Evolutionary conservation across 2,797 vertebrate species (phyloP), one percentile per base, ranked within the genome.

Genomic region (Scleropages formosus): DNA sequence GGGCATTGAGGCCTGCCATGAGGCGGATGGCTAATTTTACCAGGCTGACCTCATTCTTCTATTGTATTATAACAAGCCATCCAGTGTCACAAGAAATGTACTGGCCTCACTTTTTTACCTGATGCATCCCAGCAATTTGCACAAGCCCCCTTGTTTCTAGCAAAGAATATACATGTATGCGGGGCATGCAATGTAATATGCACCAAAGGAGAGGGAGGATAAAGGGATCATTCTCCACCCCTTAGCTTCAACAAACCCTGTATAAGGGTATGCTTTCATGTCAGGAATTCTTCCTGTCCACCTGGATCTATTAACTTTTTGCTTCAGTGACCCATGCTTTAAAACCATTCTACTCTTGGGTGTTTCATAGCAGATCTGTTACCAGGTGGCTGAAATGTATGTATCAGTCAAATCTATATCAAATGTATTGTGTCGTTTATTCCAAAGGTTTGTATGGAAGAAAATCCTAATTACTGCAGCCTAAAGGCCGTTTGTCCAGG

Each of bases 291-390:
- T 90, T 90, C 86, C 87, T 86, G 87, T 86, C 84, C 90, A 91
- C 89, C 89, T 90, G 91, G 88, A 89, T 90, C 88, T 91, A 91
- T 90, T 88, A 90, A 87, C 81, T 88, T 83, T 88, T 87, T 91
- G 90, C 89, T 91, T 87, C 88, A 90, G 81, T 90, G 88, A 78
- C 79, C 82, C 78, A 81, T 60, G 78, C 80, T 74, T 83, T 76
- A 85, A 84, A 82, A 80, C 66, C 66, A 47, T 69, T 58, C 16
- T 56, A 47, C 68, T 26, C 58, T 26, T 71, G 10, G 26, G 27
- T 71, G 49, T 56, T 58, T 71, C 31, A 56, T 31, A 58, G 58
- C 16, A 58, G 49, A 51, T 58, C 13, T 58, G 68, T 58, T 53
- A 31, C 24, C 56, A 58, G n/a, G 39, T 72, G 31, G 39, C 53